phyloP scores from a whole-genome alignment of 2,888 invertebrate genomes.

The Protodeltote pygarga region DNA sequence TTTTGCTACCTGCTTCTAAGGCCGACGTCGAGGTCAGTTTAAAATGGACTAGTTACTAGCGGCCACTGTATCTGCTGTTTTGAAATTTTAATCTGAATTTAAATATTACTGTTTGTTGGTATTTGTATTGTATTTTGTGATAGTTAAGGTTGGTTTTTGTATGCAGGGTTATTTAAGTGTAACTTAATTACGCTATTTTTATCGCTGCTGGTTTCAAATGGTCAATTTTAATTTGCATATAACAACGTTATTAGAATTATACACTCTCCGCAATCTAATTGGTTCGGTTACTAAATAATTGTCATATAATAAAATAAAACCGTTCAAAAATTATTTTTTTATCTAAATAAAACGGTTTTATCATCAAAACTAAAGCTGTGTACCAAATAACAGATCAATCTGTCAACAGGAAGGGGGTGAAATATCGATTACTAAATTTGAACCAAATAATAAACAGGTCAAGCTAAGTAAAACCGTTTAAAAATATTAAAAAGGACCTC shows the following conservation, averaged over 20 bases:
- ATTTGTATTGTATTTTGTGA: background rate
- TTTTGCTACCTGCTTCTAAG: slow-evolving; percentile 17
- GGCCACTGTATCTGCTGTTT: slow-evolving; percentile 43
- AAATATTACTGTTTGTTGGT: slow-evolving; percentile 6
- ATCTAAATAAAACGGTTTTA: too few relatives aligned
- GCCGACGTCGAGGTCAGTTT: slow-evolving; percentile 31
- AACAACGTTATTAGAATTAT: background rate
- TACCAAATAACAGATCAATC: too few relatives aligned
- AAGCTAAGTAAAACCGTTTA: too few relatives aligned
- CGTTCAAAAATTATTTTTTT: too few relatives aligned
- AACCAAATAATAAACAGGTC: too few relatives aligned
- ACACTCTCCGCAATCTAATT: too few relatives aligned
- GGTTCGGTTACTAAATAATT: too few relatives aligned
- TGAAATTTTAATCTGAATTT: slow-evolving; percentile 41
- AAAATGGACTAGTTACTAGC: slow-evolving; percentile 14
- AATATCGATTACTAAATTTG: too few relatives aligned
- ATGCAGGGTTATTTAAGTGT: background rate
- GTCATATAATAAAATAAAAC: too few relatives aligned
- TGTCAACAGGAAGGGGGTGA: too few relatives aligned
- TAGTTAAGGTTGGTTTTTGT: fast-evolving
- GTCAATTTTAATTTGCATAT: slow-evolving; percentile 10
- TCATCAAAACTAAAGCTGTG: too few relatives aligned
- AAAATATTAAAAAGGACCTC: too few relatives aligned
- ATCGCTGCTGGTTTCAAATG: slow-evolving; percentile 2
- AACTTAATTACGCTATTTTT: slow-evolving; percentile 7